Conservation (phyloP, 2,113 vertebrate species). For the Peromyscus polionotus region DNA sequence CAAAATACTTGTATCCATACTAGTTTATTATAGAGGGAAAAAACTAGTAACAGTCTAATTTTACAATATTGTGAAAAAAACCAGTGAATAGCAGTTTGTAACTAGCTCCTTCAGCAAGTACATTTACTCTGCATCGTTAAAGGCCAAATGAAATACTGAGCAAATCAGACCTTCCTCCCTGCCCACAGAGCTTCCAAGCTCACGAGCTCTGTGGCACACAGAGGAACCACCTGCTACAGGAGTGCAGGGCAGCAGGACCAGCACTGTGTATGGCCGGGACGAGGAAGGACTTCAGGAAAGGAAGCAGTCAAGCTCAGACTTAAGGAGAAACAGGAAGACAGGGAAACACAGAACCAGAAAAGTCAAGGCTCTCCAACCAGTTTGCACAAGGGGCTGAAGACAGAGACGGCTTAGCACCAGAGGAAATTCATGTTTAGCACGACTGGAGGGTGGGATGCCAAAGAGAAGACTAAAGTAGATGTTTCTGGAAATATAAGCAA, state of each 20-base stretch:
- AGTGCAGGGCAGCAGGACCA: not conserved
- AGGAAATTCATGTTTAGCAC: constrained; percentile 29
- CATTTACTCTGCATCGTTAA: not conserved
- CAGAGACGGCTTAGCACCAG: not conserved
- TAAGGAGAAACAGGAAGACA: not conserved
- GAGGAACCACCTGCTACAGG: not conserved
- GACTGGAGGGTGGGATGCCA: not conserved
- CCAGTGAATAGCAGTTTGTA: not conserved
- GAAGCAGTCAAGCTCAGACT: not conserved
- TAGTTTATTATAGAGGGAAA: not conserved
- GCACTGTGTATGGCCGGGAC: not conserved
- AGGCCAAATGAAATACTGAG: not conserved
- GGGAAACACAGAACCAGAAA: not conserved
- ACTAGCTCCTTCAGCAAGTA: not conserved
- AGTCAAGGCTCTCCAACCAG: not conserved
- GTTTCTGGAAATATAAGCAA: not conserved
- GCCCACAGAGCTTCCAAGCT: not conserved
- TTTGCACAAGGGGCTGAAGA: not conserved
- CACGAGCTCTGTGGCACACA: not conserved
- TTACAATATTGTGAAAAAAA: constrained; percentile 13
- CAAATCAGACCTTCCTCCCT: not conserved
- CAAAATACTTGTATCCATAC: not conserved
- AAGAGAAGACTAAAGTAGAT: not conserved
- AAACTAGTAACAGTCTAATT: constrained; percentile 33
- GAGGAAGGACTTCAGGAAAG: constrained; percentile 16